A percentile compares a stretch with the other conserved stretches of the same genome.
phyloP scores from a whole-genome alignment of 2,113 vertebrate species.

The Pheucticus melanocephalus region DNA sequence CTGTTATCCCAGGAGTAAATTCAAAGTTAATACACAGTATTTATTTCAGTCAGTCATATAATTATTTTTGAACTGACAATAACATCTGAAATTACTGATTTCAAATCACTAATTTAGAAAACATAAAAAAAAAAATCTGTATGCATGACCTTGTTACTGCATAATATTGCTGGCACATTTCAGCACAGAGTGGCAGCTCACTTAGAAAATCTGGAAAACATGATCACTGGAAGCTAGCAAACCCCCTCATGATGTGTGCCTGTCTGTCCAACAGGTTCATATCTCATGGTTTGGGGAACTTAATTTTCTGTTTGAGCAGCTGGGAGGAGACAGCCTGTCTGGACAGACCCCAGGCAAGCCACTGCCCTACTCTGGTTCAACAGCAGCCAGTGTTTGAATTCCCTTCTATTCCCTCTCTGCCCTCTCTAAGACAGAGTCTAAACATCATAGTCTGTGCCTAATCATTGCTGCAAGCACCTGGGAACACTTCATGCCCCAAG shows the following conservation, averaged over 20 bases:
- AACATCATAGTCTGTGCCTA: background rate
- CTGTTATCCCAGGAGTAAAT: background rate
- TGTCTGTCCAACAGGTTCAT: background rate
- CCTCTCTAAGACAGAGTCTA: accelerated
- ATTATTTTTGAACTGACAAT: background rate
- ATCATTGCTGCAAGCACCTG: background rate
- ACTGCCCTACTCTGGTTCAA: background rate
- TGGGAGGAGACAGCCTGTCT: background rate
- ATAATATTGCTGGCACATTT: background rate
- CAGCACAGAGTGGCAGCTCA: background rate
- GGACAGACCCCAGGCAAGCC: background rate
- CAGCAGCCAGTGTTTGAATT: accelerated
- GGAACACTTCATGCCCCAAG: background rate
- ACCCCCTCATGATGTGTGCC: background rate
- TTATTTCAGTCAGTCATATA: background rate
- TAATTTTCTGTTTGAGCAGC: background rate
- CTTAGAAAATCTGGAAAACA: background rate
- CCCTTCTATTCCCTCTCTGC: background rate
- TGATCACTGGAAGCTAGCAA: background rate
- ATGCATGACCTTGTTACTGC: background rate
- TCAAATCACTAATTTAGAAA: slow-evolving; percentile 3
- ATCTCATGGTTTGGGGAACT: background rate
- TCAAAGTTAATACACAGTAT: background rate
- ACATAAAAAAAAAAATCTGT: background rate
- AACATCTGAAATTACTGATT: slow-evolving; percentile 12